Evolutionary conservation across 2,113 vertebrate species (phyloP).

Genomic region (Phyllostomus hastatus): DNA sequence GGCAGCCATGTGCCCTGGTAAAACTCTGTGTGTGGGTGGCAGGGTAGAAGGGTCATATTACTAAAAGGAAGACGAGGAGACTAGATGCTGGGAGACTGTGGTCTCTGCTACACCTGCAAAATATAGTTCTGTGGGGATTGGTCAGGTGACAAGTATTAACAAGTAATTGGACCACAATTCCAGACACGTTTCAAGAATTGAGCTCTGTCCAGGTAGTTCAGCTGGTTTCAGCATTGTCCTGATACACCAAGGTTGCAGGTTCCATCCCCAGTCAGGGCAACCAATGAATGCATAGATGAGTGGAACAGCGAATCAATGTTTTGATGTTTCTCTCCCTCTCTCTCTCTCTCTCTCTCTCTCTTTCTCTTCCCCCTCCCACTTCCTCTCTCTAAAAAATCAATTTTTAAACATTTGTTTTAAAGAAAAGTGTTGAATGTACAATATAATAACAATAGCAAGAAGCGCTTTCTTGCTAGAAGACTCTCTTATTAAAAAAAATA

Average conservation of each 20-base stretch:
- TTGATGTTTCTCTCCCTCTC: background rate
- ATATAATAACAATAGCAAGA: background rate
- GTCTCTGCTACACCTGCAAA: slow-evolving; percentile 1
- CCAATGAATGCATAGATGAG: too few species aligned
- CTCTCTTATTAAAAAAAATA: background rate
- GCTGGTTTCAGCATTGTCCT: background rate
- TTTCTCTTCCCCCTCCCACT: background rate
- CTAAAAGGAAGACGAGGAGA: background rate
- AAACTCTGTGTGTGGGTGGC: background rate
- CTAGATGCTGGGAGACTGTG: background rate
- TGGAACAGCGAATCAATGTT: background rate
- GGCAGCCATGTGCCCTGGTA: background rate
- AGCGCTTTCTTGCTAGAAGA: background rate
- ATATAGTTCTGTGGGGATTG: background rate
- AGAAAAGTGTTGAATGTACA: background rate
- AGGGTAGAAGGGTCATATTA: background rate
- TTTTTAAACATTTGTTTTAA: background rate
- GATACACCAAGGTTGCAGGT: too few species aligned
- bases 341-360: background rate
- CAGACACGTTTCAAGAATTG: background rate
- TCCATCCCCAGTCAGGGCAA: too few species aligned
- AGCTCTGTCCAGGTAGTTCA: background rate
- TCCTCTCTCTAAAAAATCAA: background rate
- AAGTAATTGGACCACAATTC: background rate
- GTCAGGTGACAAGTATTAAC: background rate